Base-by-base conservation (phyloP, 2,888 invertebrate species). In the Cryptus armator region DNA sequence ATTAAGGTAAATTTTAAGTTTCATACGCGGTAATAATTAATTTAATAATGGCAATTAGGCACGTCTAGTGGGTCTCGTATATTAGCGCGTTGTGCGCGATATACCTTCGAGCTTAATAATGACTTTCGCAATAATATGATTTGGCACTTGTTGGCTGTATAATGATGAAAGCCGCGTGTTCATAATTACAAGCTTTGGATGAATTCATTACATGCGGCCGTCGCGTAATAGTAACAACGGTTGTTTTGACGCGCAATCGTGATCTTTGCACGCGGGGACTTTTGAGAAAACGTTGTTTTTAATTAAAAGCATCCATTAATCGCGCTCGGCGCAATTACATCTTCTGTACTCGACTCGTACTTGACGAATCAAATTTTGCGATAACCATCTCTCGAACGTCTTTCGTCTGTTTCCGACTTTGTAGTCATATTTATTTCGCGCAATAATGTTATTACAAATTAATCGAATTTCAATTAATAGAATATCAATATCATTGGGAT, bases 111-210 rank as follows among this genome's bases (percentile, higher is more conserved):
- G 76, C 68, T 37, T 83, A 79, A 86, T 86, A 86, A 85, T 81
- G 77, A 82, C 86, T 87, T 84, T 82, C 74, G 79, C 77, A 82
- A 86, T 87, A 84, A 87, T 86, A 84, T 86, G 77, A 86, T 86
- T 82, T 81, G 87, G 77, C 78, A 56, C 79, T 84, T 74, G 72
- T 79, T 76, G 59, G 24, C 29, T 59, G 48, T 76, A 72, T 67
- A 83, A 83, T 84, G 82, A 86, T 82, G 84, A 87, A 72, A 77
- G 79, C 78, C 78, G 83, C 84, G 85, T 87, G 84, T 79, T 59
- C 76, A 62, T 87, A 86, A 87, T 87, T 86, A 76, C 82, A 10
- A 67, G 82, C 86, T 80, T 59, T 67, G 75, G 75, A 74, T 84
- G 83, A 80, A 86, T 83, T 80, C 81, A 71, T 85, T 84, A 84